Evolutionary conservation across 2,797 vertebrate species (phyloP).

Genomic region (Sebastes dallii): DNA sequence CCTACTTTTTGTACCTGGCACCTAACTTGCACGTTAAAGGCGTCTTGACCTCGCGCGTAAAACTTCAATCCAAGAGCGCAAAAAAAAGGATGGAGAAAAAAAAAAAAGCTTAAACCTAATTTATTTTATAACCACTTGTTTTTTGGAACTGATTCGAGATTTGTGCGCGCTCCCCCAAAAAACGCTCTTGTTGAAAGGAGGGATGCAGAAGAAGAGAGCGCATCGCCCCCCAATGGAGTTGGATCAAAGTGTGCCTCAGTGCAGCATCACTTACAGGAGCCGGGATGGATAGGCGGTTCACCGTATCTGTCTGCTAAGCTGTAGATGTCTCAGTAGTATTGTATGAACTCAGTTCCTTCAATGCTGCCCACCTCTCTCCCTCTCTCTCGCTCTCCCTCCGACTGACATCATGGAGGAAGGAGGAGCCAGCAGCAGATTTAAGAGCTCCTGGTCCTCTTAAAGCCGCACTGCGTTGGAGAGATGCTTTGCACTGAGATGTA

Average conservation of each 20-base stretch:
- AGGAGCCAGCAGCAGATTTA: slow-evolving; percentile 80
- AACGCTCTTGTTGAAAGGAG: slow-evolving; percentile 56
- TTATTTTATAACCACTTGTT: slow-evolving; percentile 63
- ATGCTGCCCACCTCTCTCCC: slow-evolving; percentile 79
- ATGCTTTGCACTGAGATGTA: slow-evolving; percentile 56
- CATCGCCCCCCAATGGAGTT: slow-evolving; percentile 77
- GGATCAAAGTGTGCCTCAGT: slow-evolving; percentile 82
- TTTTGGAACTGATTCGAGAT: slow-evolving; percentile 45
- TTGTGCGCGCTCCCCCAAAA: slow-evolving; percentile 43
- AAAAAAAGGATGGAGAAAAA: slow-evolving; percentile 31
- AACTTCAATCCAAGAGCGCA: slow-evolving; percentile 68
- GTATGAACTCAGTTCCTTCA: slow-evolving; percentile 83
- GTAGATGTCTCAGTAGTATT: slow-evolving; percentile 85
- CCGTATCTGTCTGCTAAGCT: slow-evolving; percentile 83
- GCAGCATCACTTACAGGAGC: slow-evolving; percentile 85
- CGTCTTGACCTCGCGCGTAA: slow-evolving; percentile 45
- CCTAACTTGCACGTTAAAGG: slow-evolving; percentile 36
- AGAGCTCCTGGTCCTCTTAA: slow-evolving; percentile 77
- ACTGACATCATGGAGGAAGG: slow-evolving; percentile 89
- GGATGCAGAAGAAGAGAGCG: slow-evolving; percentile 64
- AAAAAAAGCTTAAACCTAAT: slow-evolving; percentile 35
- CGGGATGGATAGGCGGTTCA: slow-evolving; percentile 77
- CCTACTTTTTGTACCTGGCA: slow-evolving; percentile 28
- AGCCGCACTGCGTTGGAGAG: slow-evolving; percentile 84
- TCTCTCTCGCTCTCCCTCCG: slow-evolving; percentile 72